phyloP scores from a whole-genome alignment of 2,888 invertebrate species.

The Alloplasta piceator region DNA sequence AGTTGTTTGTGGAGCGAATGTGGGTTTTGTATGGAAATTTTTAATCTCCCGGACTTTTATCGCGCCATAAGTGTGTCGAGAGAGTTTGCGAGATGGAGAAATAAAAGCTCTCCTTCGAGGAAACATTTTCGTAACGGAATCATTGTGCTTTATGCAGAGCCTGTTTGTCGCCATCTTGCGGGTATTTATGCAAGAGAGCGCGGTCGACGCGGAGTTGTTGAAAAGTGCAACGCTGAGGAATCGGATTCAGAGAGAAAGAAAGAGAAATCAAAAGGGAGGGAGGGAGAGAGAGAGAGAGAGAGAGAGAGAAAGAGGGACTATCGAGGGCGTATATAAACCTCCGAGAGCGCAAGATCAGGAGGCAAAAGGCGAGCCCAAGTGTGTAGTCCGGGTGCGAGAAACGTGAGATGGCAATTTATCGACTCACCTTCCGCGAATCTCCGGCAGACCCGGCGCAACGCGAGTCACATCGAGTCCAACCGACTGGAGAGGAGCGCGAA shows the following conservation, averaged over 20 bases:
- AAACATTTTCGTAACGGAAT: conserved; percentile 33
- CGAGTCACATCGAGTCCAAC: conserved; percentile 14
- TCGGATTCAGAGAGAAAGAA: conserved; percentile 17
- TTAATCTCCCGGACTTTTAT: background rate
- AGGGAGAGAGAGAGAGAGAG: conserved; percentile 8
- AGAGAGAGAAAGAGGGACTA: background rate
- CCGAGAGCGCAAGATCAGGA: conserved; percentile 30
- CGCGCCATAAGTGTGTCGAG: too few relatives aligned
- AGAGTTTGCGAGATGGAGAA: background rate
- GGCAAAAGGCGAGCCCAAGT: conserved; percentile 30
- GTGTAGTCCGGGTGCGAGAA: conserved; percentile 62
- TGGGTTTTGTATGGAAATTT: conserved; percentile 20
- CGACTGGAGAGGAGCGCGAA: conserved; percentile 3
- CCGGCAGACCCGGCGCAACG: conserved; percentile 24
- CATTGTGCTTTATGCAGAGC: conserved; percentile 16
- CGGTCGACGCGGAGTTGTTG: conserved; percentile 12
- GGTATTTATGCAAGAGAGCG: conserved; percentile 30
- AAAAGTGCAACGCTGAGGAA: conserved; percentile 31
- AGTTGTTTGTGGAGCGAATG: background rate
- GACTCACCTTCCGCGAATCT: conserved; percentile 52
- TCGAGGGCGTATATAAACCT: conserved; percentile 36
- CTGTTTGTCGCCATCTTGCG: background rate
- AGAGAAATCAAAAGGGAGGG: background rate
- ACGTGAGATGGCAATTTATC: conserved; percentile 63
- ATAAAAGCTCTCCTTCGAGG: too few relatives aligned